Evolutionary conservation across 2,113 vertebrate species (phyloP), one percentile per base, ranked within the genome.

Genomic region (Dicrurus megarhynchus): DNA sequence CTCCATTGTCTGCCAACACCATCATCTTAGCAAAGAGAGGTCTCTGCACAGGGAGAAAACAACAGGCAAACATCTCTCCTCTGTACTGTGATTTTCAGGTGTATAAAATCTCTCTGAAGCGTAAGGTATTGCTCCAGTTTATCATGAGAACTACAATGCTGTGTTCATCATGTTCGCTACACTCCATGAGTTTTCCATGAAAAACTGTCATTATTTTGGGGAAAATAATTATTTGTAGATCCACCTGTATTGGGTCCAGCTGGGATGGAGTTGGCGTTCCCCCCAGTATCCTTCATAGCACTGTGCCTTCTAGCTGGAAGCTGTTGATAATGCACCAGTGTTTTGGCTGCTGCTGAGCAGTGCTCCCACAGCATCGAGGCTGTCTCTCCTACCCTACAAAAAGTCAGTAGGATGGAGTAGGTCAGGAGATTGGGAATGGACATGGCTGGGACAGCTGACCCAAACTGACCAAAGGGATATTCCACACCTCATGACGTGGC

Each of bases 401-500:
- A 65, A 30, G 14, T 30, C 65, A 60, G 22, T 46, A 37, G 41
- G 30, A 23, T 33, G 6, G 21, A 11, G 9, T 7, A n/a, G 20
- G 5, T 18, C 14, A 83, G 60, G 50, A 60, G 2, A 4, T 2
- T 68, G 19, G n/a, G 23, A 86, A 14, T 7, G 4, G 8, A 50
- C 3, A 32, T 2, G 1, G 7, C 7, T 49, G 35, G 18, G 16
- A 41, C 18, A 60, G 60, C 14, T 56, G 41, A 56, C 47, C 8
- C 26, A 55, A 82, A 30, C 17, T 33, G 20, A 71, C 9, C 19
- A 75, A 69, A 32, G 9, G 5, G 7, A 35, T 81, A 39, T 57
- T 63, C 27, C 30, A 15, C 17, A 41, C 8, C 27, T 11, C 16
- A n/a, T 9, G 64, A 39, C 0, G 0, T 10, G n/a, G 9, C 9